Evolutionary conservation across 2,113 vertebrate species (phyloP).

Genomic region (Galbula dea): DNA sequence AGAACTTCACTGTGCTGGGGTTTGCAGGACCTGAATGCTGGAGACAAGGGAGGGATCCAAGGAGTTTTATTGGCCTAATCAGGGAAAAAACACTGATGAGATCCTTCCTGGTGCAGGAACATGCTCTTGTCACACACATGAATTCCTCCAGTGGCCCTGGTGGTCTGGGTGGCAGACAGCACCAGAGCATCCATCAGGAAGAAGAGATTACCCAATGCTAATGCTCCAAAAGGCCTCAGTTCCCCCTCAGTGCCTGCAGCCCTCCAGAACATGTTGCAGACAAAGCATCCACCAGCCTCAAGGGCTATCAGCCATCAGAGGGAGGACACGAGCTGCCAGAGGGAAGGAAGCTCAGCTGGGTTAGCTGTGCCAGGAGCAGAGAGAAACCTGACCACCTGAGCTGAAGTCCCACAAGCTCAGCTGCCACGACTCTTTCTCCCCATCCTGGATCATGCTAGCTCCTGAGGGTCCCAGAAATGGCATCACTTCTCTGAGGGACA

Average conservation of each 20-base stretch:
- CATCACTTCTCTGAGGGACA: background rate
- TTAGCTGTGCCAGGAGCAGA: accelerated
- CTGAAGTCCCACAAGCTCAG: background rate
- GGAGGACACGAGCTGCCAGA: background rate
- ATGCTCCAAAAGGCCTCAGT: background rate
- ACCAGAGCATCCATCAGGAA: background rate
- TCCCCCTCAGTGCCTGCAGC: background rate
- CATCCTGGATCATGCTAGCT: accelerated
- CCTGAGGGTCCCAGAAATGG: background rate
- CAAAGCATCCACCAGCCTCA: background rate
- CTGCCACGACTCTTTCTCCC: background rate
- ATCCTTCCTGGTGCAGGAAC: background rate
- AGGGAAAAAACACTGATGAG: background rate
- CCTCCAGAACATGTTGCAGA: background rate
- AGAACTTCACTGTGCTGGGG: background rate
- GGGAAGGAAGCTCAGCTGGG: background rate
- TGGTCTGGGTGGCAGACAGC: background rate
- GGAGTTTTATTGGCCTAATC: background rate
- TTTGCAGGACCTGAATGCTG: background rate
- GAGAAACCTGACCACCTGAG: background rate
- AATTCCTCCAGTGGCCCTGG: background rate
- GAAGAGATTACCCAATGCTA: background rate
- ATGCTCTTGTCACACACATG: accelerated
- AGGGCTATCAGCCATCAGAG: accelerated
- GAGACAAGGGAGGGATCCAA: background rate